Base-by-base conservation (phyloP, 2,113 vertebrate genomes). In the Aphelocoma coerulescens region DNA sequence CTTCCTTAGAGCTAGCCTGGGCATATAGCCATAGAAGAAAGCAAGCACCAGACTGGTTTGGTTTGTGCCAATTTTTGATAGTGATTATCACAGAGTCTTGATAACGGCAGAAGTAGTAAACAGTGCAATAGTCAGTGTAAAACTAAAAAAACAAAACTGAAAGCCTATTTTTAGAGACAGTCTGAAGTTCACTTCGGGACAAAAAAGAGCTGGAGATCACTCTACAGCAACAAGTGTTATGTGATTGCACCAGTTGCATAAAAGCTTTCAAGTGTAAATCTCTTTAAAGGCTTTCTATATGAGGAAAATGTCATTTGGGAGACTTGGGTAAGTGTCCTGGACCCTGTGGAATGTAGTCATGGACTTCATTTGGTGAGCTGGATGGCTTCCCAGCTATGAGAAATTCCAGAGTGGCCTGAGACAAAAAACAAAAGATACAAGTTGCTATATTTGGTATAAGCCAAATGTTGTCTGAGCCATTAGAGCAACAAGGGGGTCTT, bases 381-480 rank as follows among this genome's bases (percentile, higher is more conserved):
- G 94, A 95, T 6, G 13, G 33, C 33, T 96, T 96, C 96, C 91
- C 84, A 96, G 83, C 54, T 85, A 83, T 73, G 81, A 93, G 49
- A 49, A 94, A 67, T 87, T 93, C 68, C 75, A 63, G 46, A 69
- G 72, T 67, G 72, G 72, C 82, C 66, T n/a, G 37, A 88, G 65
- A 82, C 44, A 71, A 93, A 96, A 90, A 88, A 68, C 3, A 26
- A 88, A 91, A 95, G 49, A 78, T 26, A 91, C 80, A 91, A 93
- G 75, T 51, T 1, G 0, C 91, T 97, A 37, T 95, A 93, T 95
- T 95, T 94, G 83, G 48, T 73, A 46, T 55, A 67, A 93, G 35
- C 8, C 46, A 93, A 79, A 91, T 46, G 23, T 79, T 90, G 74
- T 46, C 58, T 33, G 57, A 93, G 52, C 28, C 37, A 48, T 35